Percentiles rank a stretch among this genome's conserved stretches.
Evolutionary conservation across 2,113 vertebrate genomes (phyloP).

Genomic region (Oreotragus oreotragus): DNA sequence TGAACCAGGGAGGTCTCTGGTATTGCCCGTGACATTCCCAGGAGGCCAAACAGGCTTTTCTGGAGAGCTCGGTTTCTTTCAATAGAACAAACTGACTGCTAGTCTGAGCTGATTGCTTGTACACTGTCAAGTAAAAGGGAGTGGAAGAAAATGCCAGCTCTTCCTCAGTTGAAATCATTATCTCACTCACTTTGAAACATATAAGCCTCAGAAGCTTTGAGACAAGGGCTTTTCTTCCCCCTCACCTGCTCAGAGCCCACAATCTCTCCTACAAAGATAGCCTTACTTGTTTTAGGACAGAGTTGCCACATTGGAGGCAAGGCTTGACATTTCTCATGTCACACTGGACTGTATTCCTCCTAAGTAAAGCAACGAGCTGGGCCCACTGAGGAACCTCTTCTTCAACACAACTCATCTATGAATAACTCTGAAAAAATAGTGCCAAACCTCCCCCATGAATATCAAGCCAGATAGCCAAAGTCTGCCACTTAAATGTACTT

Average conservation of each 20-base stretch:
- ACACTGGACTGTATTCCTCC: background rate
- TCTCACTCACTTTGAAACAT: slow-evolving; percentile 19
- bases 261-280: background rate
- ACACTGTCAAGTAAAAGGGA: background rate
- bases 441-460: background rate
- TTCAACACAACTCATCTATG: background rate
- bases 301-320: background rate
- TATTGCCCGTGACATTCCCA: background rate
- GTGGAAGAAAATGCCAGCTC: slow-evolving; percentile 3
- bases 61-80: slow-evolving; percentile 51
- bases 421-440: background rate
- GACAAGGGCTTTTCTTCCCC: background rate
- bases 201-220: background rate
- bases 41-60: slow-evolving; percentile 41
- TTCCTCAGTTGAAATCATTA: slow-evolving; percentile 8
- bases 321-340: background rate
- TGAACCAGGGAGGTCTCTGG: background rate
- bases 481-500: background rate
- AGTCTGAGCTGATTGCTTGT: background rate
- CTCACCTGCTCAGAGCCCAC: background rate
- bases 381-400: background rate
- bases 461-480: background rate
- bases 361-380: background rate
- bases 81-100: background rate
- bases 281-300: background rate